A percentile compares a stretch with the other conserved stretches of the same genome.
Conservation (phyloP, 2,797 vertebrate species). For the Notolepis coatsorum region DNA sequence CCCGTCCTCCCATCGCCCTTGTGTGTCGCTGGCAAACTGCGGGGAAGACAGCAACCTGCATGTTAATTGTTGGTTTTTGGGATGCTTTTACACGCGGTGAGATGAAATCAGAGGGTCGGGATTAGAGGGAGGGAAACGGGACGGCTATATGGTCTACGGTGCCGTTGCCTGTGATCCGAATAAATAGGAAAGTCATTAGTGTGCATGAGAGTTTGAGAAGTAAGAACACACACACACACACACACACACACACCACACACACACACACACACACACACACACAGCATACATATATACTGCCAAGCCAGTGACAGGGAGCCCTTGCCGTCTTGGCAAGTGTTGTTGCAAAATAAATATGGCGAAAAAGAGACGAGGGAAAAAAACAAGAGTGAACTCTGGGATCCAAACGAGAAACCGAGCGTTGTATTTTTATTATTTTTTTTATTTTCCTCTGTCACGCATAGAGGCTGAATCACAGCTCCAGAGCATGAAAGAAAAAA, state of each 20-base stretch:
- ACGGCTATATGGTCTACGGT: slow-evolving; percentile 31
- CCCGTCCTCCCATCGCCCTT: slow-evolving; percentile 47
- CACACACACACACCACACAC: slow-evolving; percentile 13
- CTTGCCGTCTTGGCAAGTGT: slow-evolving; percentile 68
- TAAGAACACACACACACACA: slow-evolving; percentile 43
- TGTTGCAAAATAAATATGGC: slow-evolving; percentile 71
- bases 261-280: too few species aligned
- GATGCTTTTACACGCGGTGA: slow-evolving; percentile 29
- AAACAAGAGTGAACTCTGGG: slow-evolving; percentile 53
- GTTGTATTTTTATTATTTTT: slow-evolving; percentile 43
- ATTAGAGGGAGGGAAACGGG: slow-evolving; percentile 26
- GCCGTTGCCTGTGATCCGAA: slow-evolving; percentile 29
- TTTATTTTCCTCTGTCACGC: slow-evolving; percentile 65
- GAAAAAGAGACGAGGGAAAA: slow-evolving; percentile 47
- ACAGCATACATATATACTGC: too few species aligned
- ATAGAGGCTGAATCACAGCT: slow-evolving; percentile 59
- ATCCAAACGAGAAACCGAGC: slow-evolving; percentile 71
- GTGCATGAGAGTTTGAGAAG: slow-evolving; percentile 46
- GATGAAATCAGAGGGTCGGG: slow-evolving; percentile 32
- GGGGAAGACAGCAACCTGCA: slow-evolving; percentile 53
- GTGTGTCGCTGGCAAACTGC: slow-evolving; percentile 61
- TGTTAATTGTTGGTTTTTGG: too few species aligned
- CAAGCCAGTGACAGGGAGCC: slow-evolving; percentile 69
- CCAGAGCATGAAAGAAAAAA: slow-evolving; percentile 47
- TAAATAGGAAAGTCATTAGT: slow-evolving; percentile 35